Evolutionary conservation across 2,797 vertebrate genomes (phyloP), one percentile per base, ranked within the genome.

Genomic region (Phataginus tricuspis): DNA sequence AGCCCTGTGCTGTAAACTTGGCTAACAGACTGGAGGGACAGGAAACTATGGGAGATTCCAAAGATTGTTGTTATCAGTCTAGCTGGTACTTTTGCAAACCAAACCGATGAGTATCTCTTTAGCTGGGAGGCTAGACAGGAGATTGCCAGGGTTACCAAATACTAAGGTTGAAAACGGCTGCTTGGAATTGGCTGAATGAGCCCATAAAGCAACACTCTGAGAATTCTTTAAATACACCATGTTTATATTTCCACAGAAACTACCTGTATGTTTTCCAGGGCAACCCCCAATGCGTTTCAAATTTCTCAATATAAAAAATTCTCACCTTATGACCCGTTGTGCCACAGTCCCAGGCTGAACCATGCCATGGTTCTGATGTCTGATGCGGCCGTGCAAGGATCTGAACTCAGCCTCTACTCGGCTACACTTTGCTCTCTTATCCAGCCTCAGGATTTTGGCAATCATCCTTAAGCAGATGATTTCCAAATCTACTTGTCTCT

Each of bases 41-140:
- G 57, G 39, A 55, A 19, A 75, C 37, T 21, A 39, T 31, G 39
- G 31, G 57, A 92, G 75, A 95, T 90, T 87, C 69, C 49, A 86
- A 92, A 86, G 64, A 80, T 25, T 77, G 72, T 85, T 63, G 14
- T 42, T 83, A 51, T 71, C 29, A 86, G 31, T 68, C 21, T n/a
- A 91, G 23, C 34, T 96, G 55, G 77, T 68, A 71, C 10, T 84
- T 93, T 78, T 92, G 86, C 86, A 95, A 96, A 91, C 1, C 80
- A 91, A 91, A 86, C 55, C 79, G 51, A 86, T 78, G 37, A 61
- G 7, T 55, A 75, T 93, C 31, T 95, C 61, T 93, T 77, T 78
- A 88, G 37, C 64, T 89, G 78, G 31, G 51, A 93, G 45, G 14
- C 29, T n/a, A 55, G 78, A 37, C 68, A 79, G 59, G 42, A 93